These are phyloP conservation scores for Stercorarius parasiticus DNA, from an alignment of 2,113 vertebrate genomes.

Conservation along the genomic window DNA sequence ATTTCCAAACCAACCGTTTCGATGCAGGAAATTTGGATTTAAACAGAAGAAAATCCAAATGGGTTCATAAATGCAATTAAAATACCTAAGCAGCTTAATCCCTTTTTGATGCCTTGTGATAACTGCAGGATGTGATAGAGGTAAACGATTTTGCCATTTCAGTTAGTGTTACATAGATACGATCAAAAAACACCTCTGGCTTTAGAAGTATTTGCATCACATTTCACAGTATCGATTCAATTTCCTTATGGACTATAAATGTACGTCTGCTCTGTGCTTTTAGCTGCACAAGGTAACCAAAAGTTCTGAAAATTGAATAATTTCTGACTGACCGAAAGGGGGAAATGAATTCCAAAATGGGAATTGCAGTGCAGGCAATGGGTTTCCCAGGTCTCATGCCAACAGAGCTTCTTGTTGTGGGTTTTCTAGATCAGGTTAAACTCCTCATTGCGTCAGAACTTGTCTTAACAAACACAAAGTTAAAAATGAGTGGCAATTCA, in stretches of 20 bases:
- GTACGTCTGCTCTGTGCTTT: not conserved
- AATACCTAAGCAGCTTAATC: not conserved
- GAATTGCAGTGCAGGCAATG: not conserved
- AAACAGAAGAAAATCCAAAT: not conserved
- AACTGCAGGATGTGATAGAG: not conserved
- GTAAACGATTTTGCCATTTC: not conserved
- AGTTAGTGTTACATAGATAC: not conserved
- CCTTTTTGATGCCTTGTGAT: not conserved
- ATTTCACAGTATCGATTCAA: not conserved
- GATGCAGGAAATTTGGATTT: not conserved
- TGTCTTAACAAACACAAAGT: not conserved
- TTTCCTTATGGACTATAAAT: not conserved
- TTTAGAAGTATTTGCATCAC: not conserved
- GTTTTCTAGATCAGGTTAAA: not conserved
- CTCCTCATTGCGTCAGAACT: not conserved
- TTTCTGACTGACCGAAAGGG: not conserved
- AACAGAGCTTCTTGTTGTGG: not conserved
- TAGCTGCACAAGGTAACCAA: not conserved
- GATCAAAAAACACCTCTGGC: not conserved
- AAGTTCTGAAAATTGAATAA: not conserved
- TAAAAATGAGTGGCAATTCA: not conserved
- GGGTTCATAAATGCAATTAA: not conserved
- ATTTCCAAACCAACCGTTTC: not conserved
- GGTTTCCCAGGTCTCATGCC: not conserved
- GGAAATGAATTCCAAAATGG: not conserved